Evolutionary conservation across 2,113 vertebrate genomes (phyloP), one percentile per base, ranked within the genome.

Genomic region (Chitala chitala): DNA sequence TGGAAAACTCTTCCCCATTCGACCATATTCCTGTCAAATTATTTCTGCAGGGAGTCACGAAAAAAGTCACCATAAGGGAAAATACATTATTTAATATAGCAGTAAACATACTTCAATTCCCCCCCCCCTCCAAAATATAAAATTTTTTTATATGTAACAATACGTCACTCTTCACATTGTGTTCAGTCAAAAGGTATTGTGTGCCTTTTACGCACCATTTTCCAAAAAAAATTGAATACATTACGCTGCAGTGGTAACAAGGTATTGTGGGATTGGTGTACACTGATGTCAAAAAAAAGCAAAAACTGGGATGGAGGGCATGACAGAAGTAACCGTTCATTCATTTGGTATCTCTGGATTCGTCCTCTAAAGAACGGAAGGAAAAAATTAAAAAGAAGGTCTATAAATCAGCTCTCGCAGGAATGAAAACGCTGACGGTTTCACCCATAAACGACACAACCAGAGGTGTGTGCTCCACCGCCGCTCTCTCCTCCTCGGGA

Each of bases 31-130:
- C 7, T 48, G 9, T 68, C 40, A 15, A 6, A 48, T 46, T 29
- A 44, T 15, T 10, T 10, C 48, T 8, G 7, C 7, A 8, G 22
- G 15, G 15, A 64, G 15, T 36, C 58, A 50, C 8, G 17, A 66
- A n/a, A 36, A 4, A 55, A 56, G 40, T 68, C 40, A 48, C 46
- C 46, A 38, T 46, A 15, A 68, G 46, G 40, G 33, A 69, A 69
- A 68, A 69, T 69, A 75, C 13, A 58, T 48, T 0, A 54, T 75
- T 74, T 69, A 75, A 56, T 69, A 24, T 51, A n/a, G n/a, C 31
- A 51, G 68, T 51, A 46, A 51, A 69, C n/a, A 31, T 31, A 20
- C 42, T 40, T 44, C 8, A 51, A 29, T n/a, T 73, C 31, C 9
- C 10, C 69, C 53, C 15, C 26, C 24, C 55, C 40, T 54, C 26